A percentile compares a stretch with the other conserved stretches of the same genome.
Evolutionary conservation across 2,888 invertebrate species (phyloP).

Genomic region (Drosophila mimetica): DNA sequence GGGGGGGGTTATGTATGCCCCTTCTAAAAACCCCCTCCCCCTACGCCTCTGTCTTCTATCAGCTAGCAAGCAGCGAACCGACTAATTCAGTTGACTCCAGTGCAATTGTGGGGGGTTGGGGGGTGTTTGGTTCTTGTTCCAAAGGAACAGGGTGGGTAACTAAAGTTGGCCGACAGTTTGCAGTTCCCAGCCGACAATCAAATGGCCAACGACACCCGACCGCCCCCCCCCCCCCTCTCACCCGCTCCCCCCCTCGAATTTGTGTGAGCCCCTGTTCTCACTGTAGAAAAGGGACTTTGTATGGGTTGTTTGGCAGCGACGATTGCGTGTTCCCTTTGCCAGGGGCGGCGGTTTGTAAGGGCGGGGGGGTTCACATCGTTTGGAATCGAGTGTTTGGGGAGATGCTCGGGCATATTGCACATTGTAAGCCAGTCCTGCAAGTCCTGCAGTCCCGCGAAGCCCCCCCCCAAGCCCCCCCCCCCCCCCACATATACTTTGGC

Average conservation of each 20-base stretch:
- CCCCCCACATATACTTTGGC: neutral
- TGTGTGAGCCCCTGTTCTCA: neutral
- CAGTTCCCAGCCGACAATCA: constrained; percentile 44
- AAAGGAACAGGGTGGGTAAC: constrained; percentile 5
- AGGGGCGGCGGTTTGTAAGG: neutral
- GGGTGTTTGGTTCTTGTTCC: neutral
- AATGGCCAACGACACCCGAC: constrained; percentile 46
- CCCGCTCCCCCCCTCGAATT: neutral
- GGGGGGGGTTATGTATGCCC: neutral
- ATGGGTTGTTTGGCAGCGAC: constrained; percentile 47
- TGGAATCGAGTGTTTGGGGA: constrained; percentile 39
- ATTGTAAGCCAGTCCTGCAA: constrained; percentile 20
- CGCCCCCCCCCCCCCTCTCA: neutral
- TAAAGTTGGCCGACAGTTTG: constrained; percentile 49
- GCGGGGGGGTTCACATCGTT: neutral
- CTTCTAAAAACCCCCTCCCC: neutral
- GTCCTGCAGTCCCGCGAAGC: constrained; percentile 1
- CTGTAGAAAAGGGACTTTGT: constrained; percentile 35
- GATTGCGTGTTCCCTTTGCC: constrained; percentile 41
- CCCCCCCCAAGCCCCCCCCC: neutral
- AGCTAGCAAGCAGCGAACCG: constrained; percentile 30
- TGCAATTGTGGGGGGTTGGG: constrained; percentile 9
- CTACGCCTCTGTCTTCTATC: constrained; percentile 1
- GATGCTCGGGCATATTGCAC: constrained; percentile 43
- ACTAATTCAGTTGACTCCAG: constrained; percentile 44